Conservation (phyloP, 2,888 invertebrate genomes). For the Tribolium freemani region DNA sequence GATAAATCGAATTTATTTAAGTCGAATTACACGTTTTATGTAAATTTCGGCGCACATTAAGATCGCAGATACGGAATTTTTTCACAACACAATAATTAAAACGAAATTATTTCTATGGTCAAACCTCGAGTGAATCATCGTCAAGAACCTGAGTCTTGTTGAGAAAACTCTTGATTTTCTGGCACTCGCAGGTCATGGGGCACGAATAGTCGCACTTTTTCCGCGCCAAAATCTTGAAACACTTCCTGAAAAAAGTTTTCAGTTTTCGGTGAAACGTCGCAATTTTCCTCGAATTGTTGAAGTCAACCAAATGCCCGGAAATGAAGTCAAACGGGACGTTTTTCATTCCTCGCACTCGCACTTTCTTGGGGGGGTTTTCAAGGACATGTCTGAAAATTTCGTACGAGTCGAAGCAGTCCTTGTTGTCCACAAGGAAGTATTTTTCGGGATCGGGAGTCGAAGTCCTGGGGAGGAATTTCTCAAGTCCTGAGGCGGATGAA, state of each 20-base stretch:
- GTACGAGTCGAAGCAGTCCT: slow-evolving; percentile 4
- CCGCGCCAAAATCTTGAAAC: neutral
- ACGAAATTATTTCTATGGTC: slow-evolving; percentile 16
- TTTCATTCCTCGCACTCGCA: slow-evolving; percentile 11
- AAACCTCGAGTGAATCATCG: slow-evolving; percentile 1
- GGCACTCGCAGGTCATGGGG: slow-evolving; percentile 20
- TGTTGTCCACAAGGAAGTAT: neutral
- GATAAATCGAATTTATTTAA: slow-evolving; percentile 29
- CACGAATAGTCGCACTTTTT: slow-evolving; percentile 25
- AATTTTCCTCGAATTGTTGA: neutral
- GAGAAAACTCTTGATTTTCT: slow-evolving; percentile 15
- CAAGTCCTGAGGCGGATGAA: slow-evolving; percentile 14
- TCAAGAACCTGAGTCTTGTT: slow-evolving; percentile 12
- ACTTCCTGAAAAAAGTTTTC: slow-evolving; percentile 12
- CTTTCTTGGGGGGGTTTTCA: slow-evolving; percentile 7
- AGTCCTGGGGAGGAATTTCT: slow-evolving; percentile 4
- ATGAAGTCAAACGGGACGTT: slow-evolving; percentile 15
- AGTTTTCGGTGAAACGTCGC: neutral
- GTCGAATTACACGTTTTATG: slow-evolving; percentile 22
- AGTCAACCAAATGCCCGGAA: slow-evolving; percentile 11
- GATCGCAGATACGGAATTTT: slow-evolving; percentile 20
- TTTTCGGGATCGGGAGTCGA: slow-evolving; percentile 15
- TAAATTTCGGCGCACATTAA: slow-evolving; percentile 19
- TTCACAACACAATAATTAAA: slow-evolving; percentile 29
- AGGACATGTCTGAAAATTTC: slow-evolving; percentile 9